Base-by-base conservation (phyloP, 2,113 vertebrate genomes). In the Hipposideros armiger region DNA sequence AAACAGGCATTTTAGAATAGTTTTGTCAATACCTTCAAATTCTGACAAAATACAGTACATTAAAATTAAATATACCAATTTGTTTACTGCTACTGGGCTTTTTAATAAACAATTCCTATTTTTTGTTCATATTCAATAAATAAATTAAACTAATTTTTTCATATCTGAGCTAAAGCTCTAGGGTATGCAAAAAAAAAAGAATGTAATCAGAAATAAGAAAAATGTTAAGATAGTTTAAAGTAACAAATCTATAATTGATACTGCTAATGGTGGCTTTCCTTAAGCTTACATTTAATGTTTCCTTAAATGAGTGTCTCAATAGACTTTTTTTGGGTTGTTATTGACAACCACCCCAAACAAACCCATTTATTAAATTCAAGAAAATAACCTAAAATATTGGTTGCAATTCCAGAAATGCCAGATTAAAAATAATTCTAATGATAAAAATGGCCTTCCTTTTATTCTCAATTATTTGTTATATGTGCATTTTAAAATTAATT, bases 81-180 rank as follows among this genome's bases (percentile, higher is more conserved):
- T 97, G 76, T 77, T 66, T 96, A 97, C 98, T 98, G 95, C 95
- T 98, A 97, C 95, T 90, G 96, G 56, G 0, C 98, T 98, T 98
- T 98, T 96, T 95, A 97, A 97, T 98, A 98, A 98, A 97, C 96
- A 98, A 84, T 94, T 97, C 96, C 96, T 95, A 58, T 96, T 95
- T 95, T 92, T 62, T 20, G 97, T 85, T 28, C 47, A 77, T 95
- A 97, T 22, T 97, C 11, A 94, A 30, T 91, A 94, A 98, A 96
- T 87, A 98, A 89, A 97, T 81, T 92, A 94, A 98, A 94, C 88
- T 95, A 96, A 17, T 42, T 97, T 93, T 98, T 97, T 98, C 97
- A 96, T 97, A 98, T 97, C 58, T 97, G 96, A 95, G 76, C 84
- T 98, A 78, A 83, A 98, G 96, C 86, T 97, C 91, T 96, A 98